Evolutionary conservation across 2,888 invertebrate species (phyloP), one percentile per base, ranked within the genome.

Genomic region (Drosophila neotestacea): DNA sequence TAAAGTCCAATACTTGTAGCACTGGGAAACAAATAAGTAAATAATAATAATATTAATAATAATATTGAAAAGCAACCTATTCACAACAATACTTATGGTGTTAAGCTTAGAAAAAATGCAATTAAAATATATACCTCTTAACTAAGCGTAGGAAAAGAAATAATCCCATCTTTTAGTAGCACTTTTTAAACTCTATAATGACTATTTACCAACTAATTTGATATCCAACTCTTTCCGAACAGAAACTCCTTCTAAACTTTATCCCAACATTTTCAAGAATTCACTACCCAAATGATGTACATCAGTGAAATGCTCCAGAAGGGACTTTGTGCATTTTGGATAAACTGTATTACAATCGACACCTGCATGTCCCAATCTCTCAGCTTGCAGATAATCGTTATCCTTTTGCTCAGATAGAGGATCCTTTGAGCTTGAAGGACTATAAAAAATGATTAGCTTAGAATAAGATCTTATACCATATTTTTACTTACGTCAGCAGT

Each of bases 351-450:
- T 66, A 47, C 93, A 93, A 38, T 88, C 85, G 6, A 82, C 90
- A 11, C 91, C 91, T 13, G 90, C 82, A 82, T 93, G 94, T 4
- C 96, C 96, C 4, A 95, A 90, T 65, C 94, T 92, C 91, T 96
- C 96, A 0, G 96, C 96, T 4, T 95, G 95, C 54, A 95, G 94
- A 91, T 96, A 96, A 90, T 96, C 96, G 75, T 95, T 95, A 91
- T 96, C 95, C 0, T 94, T 93, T 89, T 95, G 94, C 68, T 95
- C 94, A 4, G 95, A 94, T 22, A 95, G 87, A 0, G 92, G 84
- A 83, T 96, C 96, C 28, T 92, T 93, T 0, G 96, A 96, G 34
- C 95, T 93, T 13, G 96, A 96, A 27, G 96, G 96, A 22, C 96
- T 96, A 47, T 4, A 36, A 38, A 2, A 46, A 2, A 38, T 6